Conservation (phyloP, 2,797 vertebrate genomes). For the Huso huso region DNA sequence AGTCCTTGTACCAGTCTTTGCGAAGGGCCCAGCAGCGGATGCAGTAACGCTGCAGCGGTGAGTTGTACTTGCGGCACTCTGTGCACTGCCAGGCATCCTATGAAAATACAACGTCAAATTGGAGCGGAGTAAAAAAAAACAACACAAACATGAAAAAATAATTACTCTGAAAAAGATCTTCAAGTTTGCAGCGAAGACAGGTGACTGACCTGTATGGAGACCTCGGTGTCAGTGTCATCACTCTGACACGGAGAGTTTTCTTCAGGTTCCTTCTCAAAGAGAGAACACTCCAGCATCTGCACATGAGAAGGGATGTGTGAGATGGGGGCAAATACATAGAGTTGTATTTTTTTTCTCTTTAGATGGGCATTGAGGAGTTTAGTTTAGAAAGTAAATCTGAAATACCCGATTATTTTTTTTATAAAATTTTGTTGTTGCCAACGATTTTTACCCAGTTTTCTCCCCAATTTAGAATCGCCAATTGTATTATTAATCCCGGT, state of each 20-base stretch:
- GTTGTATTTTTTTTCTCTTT: too few species aligned
- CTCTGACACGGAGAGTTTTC: slow-evolving; percentile 80
- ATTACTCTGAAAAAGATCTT: background rate
- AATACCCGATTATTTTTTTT: too few species aligned
- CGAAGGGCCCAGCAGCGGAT: slow-evolving; percentile 93
- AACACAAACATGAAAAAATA: background rate
- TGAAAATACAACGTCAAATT: slow-evolving; percentile 5
- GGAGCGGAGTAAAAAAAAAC: background rate
- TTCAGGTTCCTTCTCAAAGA: slow-evolving; percentile 64
- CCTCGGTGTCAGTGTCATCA: slow-evolving; percentile 84
- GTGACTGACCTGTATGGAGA: slow-evolving; percentile 69
- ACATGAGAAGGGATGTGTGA: too few species aligned
- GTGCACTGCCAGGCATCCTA: slow-evolving; percentile 93
- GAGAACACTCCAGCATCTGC: too few species aligned
- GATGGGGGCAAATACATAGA: too few species aligned
- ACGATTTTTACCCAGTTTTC: too few species aligned
- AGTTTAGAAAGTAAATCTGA: too few species aligned
- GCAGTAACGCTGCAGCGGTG: slow-evolving; percentile 84
- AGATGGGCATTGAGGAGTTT: too few species aligned
- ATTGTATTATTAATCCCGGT: too few species aligned
- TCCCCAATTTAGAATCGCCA: too few species aligned
- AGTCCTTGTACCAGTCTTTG: slow-evolving; percentile 90
- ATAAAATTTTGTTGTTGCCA: too few species aligned
- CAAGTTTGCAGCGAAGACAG: background rate
- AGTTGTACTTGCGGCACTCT: slow-evolving; percentile 88